A percentile compares a stretch with the other conserved stretches of the same genome.
phyloP scores from a whole-genome alignment of 2,888 invertebrate species.

The Orthosia gothica region DNA sequence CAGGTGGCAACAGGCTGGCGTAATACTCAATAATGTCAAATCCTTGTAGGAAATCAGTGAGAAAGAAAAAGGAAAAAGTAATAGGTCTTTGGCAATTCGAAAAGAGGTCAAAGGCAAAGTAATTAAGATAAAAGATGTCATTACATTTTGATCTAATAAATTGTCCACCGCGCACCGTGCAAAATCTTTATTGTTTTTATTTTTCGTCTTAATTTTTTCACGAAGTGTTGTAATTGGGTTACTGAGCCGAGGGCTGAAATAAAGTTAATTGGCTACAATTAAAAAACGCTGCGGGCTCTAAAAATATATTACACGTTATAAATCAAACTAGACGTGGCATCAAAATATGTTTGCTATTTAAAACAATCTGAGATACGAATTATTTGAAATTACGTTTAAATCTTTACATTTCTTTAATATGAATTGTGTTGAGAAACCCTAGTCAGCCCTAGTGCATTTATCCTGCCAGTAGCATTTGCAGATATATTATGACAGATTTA shows the following conservation, averaged over 20 bases:
- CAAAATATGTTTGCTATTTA: constrained; percentile 33
- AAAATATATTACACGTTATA: constrained; percentile 75
- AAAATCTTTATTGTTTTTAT: constrained; percentile 74
- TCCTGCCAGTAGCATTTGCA: not conserved
- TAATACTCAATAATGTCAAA: constrained; percentile 58
- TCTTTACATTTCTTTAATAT: constrained; percentile 6
- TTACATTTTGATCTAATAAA: constrained; percentile 67
- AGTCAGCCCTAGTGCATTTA: not conserved
- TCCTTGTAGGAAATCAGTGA: constrained; percentile 53
- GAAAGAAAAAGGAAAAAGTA: constrained; percentile 48
- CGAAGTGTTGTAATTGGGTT: constrained; percentile 81
- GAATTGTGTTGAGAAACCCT: not conserved
- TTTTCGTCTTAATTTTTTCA: constrained; percentile 69
- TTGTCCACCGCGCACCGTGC: constrained; percentile 50
- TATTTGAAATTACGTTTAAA: not conserved
- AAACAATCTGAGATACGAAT: constrained; percentile 11
- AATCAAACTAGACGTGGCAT: constrained; percentile 72
- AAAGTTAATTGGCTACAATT: constrained; percentile 86
- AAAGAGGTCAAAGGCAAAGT: constrained; percentile 58
- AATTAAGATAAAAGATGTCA: constrained; percentile 68
- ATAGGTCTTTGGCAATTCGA: constrained; percentile 53
- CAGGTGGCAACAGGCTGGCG: constrained; percentile 44
- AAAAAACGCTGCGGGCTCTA: constrained; percentile 81
- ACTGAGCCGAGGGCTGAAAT: constrained; percentile 77
- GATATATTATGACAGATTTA: not conserved